Percentiles rank a stretch among this genome's conserved stretches.
phyloP scores from a whole-genome alignment of 2,888 invertebrate genomes.

The Drosophila mercatorum region DNA sequence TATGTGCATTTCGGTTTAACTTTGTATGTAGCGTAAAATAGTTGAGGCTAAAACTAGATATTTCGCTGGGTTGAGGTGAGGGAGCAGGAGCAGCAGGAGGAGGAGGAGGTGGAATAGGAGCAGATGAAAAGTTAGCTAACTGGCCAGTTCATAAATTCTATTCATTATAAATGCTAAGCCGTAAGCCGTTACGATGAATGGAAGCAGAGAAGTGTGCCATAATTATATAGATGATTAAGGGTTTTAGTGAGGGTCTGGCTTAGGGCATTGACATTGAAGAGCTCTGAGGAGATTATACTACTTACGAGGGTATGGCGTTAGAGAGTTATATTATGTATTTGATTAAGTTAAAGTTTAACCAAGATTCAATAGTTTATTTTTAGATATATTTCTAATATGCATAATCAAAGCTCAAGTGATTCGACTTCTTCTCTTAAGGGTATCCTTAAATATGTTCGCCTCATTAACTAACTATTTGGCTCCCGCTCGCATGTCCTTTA shows the following conservation, averaged over 20 bases:
- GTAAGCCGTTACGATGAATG: constrained; percentile 12
- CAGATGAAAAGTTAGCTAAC: constrained; percentile 34
- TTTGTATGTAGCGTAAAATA: constrained; percentile 74
- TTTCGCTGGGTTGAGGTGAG: background rate
- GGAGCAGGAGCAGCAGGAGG: background rate
- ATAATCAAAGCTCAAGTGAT: background rate
- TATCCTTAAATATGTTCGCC: constrained; percentile 19
- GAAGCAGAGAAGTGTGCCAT: constrained; percentile 22
- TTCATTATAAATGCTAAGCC: constrained; percentile 71
- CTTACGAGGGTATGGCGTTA: background rate
- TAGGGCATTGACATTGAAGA: constrained; percentile 19
- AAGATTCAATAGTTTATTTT: background rate
- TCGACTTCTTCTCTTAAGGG: background rate
- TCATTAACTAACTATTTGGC: constrained; percentile 56
- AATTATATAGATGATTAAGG: constrained; percentile 32
- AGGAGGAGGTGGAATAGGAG: background rate
- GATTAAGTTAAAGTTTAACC: background rate
- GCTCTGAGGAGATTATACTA: constrained; percentile 18
- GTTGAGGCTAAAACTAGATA: constrained; percentile 46
- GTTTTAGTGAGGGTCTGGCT: background rate
- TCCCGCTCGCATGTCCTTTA: constrained; percentile 36
- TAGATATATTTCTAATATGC: no score
- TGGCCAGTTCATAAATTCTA: constrained; percentile 67
- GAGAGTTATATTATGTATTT: background rate
- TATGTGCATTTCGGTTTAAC: constrained; percentile 74